A percentile compares a stretch with the other conserved stretches of the same genome.
Evolutionary conservation across 2,797 vertebrate genomes (phyloP).

Genomic region (Perodicticus potto): DNA sequence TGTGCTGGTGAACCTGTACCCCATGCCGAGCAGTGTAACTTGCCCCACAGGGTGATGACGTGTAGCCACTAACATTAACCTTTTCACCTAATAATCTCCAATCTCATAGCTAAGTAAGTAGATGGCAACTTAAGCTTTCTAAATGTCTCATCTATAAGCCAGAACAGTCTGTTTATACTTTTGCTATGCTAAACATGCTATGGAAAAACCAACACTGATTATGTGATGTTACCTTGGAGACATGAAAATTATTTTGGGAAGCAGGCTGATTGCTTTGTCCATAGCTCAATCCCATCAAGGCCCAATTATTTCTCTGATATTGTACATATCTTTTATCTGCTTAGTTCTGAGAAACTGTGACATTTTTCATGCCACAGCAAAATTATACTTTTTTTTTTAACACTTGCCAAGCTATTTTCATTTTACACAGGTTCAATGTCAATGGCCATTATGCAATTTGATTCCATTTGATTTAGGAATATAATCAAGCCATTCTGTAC

Average conservation of each 20-base stretch:
- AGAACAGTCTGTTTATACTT: constrained; percentile 68
- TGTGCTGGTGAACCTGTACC: not conserved
- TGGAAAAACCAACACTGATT: constrained; percentile 80
- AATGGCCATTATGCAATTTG: not conserved
- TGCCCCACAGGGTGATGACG: not conserved
- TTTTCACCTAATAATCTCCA: constrained; percentile 52
- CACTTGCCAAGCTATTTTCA: constrained; percentile 36
- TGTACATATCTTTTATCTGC: constrained; percentile 59
- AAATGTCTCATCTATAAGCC: constrained; percentile 60
- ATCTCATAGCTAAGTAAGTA: constrained; percentile 44
- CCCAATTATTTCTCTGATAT: constrained; percentile 76
- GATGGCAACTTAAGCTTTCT: constrained; percentile 47
- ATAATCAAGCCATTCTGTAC: not conserved
- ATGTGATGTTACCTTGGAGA: constrained; percentile 80
- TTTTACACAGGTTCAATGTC: constrained; percentile 68
- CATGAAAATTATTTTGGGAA: constrained; percentile 77
- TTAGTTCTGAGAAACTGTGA: constrained; percentile 58
- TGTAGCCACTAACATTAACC: not conserved
- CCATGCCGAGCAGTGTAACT: not conserved
- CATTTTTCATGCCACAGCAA: constrained; percentile 52
- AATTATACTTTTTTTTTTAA: constrained; percentile 45
- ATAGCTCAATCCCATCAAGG: constrained; percentile 53
- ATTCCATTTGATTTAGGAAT: not conserved
- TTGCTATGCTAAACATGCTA: constrained; percentile 71
- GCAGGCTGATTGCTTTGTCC: constrained; percentile 73